Conservation (phyloP, 2,797 vertebrate genomes). For the Semotilus atromaculatus region DNA sequence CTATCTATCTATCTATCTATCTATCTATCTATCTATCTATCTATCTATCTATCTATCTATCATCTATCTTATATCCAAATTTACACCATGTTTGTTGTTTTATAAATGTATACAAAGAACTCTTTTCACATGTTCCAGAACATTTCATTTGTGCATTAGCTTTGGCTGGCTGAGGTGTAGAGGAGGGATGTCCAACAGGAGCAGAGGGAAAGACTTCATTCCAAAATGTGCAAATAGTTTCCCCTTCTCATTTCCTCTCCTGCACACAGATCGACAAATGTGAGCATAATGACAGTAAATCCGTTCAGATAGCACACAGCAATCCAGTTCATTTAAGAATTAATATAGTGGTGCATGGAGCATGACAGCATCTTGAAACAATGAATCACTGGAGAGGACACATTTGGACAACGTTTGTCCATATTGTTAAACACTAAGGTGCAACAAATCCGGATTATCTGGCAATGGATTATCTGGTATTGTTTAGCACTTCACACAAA, state of each 20-base stretch:
- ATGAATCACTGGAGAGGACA: conserved; percentile 38
- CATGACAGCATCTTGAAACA: conserved; percentile 11
- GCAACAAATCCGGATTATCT: conserved; percentile 58
- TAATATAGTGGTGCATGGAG: conserved; percentile 7
- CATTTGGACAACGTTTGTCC: conserved; percentile 46
- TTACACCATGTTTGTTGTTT: conserved; percentile 9
- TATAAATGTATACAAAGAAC: conserved; percentile 3
- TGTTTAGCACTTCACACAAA: conserved; percentile 55
- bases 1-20: too few species aligned
- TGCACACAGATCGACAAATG: conserved; percentile 24
- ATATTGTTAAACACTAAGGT: conserved; percentile 54
- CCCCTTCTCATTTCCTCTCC: conserved; percentile 33
- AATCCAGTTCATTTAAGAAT: conserved; percentile 27
- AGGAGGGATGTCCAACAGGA: conserved; percentile 44
- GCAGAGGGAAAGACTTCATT: conserved; percentile 38
- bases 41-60: too few species aligned
- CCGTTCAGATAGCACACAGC: conserved; percentile 35
- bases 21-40: too few species aligned
- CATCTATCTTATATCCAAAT: not conserved
- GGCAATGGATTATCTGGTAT: conserved; percentile 56
- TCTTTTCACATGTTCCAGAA: conserved; percentile 35
- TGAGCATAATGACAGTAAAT: conserved; percentile 42
- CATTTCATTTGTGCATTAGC: conserved; percentile 34
- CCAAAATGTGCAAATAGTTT: conserved; percentile 46
- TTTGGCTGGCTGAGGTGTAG: conserved; percentile 2